Evolutionary conservation across 92 coral and sea anemone species (phyloP).

Genomic region (Hydrozoanthus gracilis): DNA sequence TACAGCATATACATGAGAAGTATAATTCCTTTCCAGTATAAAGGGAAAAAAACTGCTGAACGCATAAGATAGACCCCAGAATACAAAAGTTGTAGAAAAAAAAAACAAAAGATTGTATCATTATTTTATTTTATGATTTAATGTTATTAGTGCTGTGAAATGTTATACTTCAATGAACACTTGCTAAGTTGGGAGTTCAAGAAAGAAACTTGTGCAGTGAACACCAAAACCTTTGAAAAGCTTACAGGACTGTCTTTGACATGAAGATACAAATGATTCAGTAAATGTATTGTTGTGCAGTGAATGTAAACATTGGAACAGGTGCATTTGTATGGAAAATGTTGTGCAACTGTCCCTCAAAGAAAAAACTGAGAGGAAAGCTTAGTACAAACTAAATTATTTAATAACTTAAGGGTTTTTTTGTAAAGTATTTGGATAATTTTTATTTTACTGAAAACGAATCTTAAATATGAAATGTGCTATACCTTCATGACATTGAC

Average conservation of each 20-base stretch:
- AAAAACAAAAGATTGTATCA: too few species aligned
- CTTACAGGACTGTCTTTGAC: background rate
- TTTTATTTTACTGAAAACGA: background rate
- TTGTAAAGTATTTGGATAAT: background rate
- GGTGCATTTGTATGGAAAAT: constrained; percentile 11
- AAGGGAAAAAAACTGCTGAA: too few species aligned
- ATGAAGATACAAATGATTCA: background rate
- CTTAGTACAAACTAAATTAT: background rate
- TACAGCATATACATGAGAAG: too few species aligned
- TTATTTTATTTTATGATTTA: too few species aligned
- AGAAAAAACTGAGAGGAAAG: background rate
- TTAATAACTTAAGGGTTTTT: background rate
- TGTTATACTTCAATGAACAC: background rate
- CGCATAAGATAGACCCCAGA: too few species aligned
- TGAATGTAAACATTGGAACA: constrained; percentile 24
- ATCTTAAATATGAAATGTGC: too few species aligned
- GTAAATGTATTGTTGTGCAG: constrained; percentile 17
- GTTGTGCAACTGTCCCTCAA: background rate
- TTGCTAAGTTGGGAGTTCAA: background rate
- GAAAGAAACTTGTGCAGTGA: background rate
- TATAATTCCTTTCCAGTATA: too few species aligned
- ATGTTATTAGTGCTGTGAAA: background rate
- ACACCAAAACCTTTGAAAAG: background rate
- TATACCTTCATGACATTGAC: background rate
- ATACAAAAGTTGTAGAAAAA: too few species aligned